Percentiles rank a stretch among this genome's conserved stretches.
phyloP scores from a whole-genome alignment of 2,797 vertebrate species.

The Gambusia yucatana region DNA sequence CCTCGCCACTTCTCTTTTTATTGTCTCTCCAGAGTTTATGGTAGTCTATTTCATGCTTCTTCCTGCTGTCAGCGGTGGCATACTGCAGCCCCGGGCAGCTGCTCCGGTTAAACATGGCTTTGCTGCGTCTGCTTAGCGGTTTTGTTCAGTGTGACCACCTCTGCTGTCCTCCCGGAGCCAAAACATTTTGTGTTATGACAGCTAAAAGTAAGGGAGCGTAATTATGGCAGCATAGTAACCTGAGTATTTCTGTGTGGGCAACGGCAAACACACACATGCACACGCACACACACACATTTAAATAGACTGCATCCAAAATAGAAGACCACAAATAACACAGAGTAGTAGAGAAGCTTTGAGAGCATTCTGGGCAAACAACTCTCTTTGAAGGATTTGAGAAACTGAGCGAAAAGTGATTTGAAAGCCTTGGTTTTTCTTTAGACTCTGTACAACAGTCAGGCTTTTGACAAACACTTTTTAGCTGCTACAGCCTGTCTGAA shows the following conservation, averaged over 20 bases:
- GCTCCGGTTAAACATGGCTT: slow-evolving; percentile 60
- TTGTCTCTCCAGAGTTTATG: slow-evolving; percentile 43
- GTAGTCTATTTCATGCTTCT: slow-evolving; percentile 42
- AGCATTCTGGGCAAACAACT: slow-evolving; percentile 32
- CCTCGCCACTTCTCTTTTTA: slow-evolving; percentile 17
- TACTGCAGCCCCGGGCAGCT: slow-evolving; percentile 27
- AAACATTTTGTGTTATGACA: slow-evolving; percentile 72
- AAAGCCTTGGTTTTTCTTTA: slow-evolving; percentile 32
- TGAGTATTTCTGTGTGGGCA: slow-evolving; percentile 69
- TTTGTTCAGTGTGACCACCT: slow-evolving; percentile 58
- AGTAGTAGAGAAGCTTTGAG: slow-evolving; percentile 56
- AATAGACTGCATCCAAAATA: slow-evolving; percentile 78
- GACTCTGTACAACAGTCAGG: slow-evolving; percentile 9
- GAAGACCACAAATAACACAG: slow-evolving; percentile 67
- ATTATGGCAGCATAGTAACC: slow-evolving; percentile 72
- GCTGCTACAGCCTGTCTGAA: neutral
- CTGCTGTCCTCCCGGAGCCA: slow-evolving; percentile 45
- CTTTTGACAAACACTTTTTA: neutral
- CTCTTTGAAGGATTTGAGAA: slow-evolving; percentile 27
- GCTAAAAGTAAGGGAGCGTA: slow-evolving; percentile 70
- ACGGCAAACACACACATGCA: slow-evolving; percentile 35
- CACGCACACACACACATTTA: slow-evolving; percentile 48
- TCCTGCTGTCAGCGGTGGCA: slow-evolving; percentile 46
- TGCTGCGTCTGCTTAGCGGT: slow-evolving; percentile 73
- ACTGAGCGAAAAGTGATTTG: slow-evolving; percentile 19